phyloP scores from a whole-genome alignment of 2,888 invertebrate species.

The Pomacea canaliculata region DNA sequence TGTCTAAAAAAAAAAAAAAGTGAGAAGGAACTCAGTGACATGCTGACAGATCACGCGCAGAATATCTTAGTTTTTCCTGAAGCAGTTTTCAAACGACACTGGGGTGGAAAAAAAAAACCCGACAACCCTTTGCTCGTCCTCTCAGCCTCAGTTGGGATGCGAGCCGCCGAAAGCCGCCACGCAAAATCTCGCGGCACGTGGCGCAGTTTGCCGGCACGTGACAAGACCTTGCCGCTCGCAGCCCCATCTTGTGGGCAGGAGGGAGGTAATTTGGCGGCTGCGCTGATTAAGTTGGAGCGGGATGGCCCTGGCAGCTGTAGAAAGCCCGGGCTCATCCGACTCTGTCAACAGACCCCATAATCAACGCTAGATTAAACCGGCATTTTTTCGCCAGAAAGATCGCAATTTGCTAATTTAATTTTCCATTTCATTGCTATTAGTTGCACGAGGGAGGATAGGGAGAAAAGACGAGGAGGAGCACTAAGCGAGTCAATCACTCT shows the following conservation, averaged over 20 bases:
- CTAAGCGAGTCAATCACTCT: constrained; percentile 18
- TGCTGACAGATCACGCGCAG: no score
- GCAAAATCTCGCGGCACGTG: constrained; percentile 19
- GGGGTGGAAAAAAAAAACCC: no score
- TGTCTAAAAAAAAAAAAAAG: no score
- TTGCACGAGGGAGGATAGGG: constrained; percentile 27
- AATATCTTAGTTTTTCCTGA: no score
- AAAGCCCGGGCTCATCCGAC: constrained; percentile 41
- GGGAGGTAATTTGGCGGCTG: constrained; percentile 33
- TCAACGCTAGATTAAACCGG: constrained; percentile 64
- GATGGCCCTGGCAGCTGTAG: constrained; percentile 35
- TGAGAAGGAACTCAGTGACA: no score
- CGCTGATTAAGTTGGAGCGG: constrained; percentile 33
- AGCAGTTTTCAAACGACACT: no score
- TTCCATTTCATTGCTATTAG: constrained; percentile 67
- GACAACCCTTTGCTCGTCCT: no score
- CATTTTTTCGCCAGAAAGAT: constrained; percentile 57
- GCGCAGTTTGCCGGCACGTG: constrained; percentile 26
- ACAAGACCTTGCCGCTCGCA: constrained; percentile 18
- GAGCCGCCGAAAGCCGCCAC: not conserved
- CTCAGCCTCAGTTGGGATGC: no score
- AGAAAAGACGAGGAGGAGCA: constrained; percentile 8
- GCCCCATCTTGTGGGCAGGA: constrained; percentile 13
- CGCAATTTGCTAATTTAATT: constrained; percentile 69
- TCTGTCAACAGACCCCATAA: constrained; percentile 50